These are phyloP conservation scores for Leucosticte australis DNA, from an alignment of 2,113 vertebrate species.

Conservation along the genomic window DNA sequence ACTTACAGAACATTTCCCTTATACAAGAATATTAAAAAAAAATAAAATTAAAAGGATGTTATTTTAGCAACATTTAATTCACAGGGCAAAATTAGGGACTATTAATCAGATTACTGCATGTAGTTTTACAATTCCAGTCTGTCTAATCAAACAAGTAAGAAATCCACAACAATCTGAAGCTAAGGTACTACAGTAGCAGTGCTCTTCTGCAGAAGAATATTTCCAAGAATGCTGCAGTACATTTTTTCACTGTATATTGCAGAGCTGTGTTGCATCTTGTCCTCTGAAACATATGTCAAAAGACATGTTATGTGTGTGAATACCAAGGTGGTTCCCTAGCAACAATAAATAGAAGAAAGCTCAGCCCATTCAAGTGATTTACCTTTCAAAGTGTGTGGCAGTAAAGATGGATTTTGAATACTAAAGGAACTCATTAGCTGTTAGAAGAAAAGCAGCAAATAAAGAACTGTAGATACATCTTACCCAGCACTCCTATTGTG, in stretches of 20 bases:
- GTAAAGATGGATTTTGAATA: conserved; percentile 6
- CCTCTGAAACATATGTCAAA: neutral
- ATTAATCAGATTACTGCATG: neutral
- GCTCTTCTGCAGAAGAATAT: neutral
- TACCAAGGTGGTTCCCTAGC: conserved; percentile 40
- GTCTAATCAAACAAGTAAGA: neutral
- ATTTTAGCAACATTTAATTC: neutral
- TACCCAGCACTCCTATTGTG: neutral
- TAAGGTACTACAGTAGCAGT: neutral
- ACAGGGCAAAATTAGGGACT: neutral
- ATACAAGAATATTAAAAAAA: neutral
- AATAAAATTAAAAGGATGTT: neutral
- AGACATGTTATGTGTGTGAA: neutral
- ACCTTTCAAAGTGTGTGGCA: neutral
- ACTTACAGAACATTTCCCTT: neutral
- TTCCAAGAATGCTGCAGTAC: neutral
- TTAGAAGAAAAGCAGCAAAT: neutral
- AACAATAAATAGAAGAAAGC: conserved; percentile 32
- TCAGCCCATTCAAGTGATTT: conserved; percentile 34
- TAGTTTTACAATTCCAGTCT: neutral
- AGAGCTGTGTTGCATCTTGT: neutral
- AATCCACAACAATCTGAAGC: neutral
- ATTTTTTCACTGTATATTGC: neutral
- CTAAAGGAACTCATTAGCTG: neutral
- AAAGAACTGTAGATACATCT: neutral